Percentiles rank a stretch among this genome's conserved stretches.
Evolutionary conservation across 2,888 invertebrate genomes (phyloP).

Genomic region (Acanthosepion esculentum): DNA sequence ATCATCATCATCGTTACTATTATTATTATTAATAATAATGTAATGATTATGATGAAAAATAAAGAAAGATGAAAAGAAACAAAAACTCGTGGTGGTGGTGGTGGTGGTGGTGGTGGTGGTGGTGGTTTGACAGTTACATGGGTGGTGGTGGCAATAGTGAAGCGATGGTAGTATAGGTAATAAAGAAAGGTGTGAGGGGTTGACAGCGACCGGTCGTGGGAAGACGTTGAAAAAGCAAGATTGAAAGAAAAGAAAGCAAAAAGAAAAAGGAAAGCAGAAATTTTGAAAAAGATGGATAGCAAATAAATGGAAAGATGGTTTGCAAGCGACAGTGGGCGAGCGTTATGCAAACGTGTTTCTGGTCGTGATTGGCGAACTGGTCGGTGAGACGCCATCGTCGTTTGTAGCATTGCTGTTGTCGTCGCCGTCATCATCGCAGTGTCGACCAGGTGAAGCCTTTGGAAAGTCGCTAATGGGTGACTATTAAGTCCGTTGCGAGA

Average conservation of each 20-base stretch:
- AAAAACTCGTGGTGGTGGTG: background rate
- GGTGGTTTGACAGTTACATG: background rate
- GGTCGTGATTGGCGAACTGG: constrained; percentile 22
- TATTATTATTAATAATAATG: background rate
- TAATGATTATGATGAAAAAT: background rate
- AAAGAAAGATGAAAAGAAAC: background rate
- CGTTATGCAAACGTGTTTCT: background rate
- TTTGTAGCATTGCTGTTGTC: background rate
- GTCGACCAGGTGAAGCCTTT: background rate
- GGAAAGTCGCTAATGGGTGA: constrained; percentile 18
- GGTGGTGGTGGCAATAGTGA: background rate
- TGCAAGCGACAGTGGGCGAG: background rate
- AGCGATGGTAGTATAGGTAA: background rate
- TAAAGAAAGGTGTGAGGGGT: background rate
- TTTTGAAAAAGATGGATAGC: background rate
- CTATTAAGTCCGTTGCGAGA: constrained; percentile 14
- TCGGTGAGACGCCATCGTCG: background rate
- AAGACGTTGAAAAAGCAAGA: background rate
- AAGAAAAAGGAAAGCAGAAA: background rate
- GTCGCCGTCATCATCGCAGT: background rate
- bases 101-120: background rate
- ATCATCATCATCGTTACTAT: background rate
- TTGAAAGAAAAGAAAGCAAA: background rate
- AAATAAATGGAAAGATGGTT: background rate
- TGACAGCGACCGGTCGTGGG: background rate